A percentile compares a stretch with the other conserved stretches of the same genome.
Conservation (phyloP, 2,113 vertebrate species). For the Sitta europaea region DNA sequence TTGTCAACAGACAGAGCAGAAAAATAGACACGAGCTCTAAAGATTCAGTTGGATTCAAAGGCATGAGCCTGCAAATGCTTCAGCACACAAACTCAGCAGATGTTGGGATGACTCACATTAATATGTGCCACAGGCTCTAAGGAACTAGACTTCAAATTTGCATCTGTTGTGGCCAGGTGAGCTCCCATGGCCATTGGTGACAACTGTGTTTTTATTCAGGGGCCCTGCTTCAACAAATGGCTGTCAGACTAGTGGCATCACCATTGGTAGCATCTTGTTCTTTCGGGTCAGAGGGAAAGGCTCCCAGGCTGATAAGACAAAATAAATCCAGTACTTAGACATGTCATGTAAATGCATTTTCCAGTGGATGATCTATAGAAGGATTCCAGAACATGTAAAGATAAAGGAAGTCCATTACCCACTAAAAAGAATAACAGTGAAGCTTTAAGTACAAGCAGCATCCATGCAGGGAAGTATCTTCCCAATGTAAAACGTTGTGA, state of each 20-base stretch:
- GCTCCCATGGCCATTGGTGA: background rate
- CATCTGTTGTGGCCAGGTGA: background rate
- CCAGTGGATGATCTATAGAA: background rate
- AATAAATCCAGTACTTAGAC: background rate
- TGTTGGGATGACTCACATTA: fast-evolving
- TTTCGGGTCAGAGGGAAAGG: background rate
- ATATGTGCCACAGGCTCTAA: background rate
- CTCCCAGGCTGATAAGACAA: background rate
- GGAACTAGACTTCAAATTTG: background rate
- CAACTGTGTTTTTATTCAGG: background rate
- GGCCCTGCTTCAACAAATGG: background rate
- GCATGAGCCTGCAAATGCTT: background rate
- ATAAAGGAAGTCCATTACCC: background rate
- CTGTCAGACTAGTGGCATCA: background rate
- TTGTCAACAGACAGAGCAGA: background rate
- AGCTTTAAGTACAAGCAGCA: background rate
- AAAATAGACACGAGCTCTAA: background rate
- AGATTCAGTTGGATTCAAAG: background rate
- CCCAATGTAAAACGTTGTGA: background rate
- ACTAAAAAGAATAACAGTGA: background rate
- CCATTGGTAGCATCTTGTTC: background rate
- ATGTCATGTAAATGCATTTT: background rate
- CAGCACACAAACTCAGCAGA: background rate
- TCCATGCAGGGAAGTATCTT: background rate
- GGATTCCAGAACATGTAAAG: background rate